Evolutionary conservation across 2,797 vertebrate species (phyloP).

Genomic region (Gallirallus australis): DNA sequence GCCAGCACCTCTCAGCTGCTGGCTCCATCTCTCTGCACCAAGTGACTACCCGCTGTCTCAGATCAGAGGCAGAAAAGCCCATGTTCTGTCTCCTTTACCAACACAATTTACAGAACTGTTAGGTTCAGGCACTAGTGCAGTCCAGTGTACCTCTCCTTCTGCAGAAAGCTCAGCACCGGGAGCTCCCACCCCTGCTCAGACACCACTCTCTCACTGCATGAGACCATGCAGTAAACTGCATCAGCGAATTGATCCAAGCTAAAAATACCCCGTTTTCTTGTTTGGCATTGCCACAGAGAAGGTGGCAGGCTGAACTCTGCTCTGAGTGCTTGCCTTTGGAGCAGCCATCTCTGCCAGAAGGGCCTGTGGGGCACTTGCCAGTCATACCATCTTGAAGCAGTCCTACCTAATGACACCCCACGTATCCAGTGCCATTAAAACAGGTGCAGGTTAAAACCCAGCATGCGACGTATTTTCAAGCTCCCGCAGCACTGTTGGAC

Average conservation of each 20-base stretch:
- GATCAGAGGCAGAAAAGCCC: not conserved
- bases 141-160: not conserved
- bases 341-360: not conserved
- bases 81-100: not conserved
- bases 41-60: too few species aligned
- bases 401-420: not conserved
- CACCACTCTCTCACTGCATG: not conserved
- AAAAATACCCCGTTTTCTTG: conserved; percentile 34
- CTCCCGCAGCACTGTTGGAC: not conserved
- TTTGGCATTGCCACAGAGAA: not conserved
- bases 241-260: conserved; percentile 1
- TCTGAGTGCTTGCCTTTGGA: not conserved
- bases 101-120: not conserved
- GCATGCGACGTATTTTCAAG: not conserved
- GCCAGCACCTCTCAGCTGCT: not conserved
- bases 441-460: fast-evolving
- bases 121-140: not conserved
- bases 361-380: not conserved
- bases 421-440: not conserved
- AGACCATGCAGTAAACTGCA: not conserved
- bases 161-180: not conserved
- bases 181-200: not conserved
- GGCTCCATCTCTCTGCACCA: not conserved
- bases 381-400: not conserved
- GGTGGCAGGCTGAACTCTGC: not conserved